Conservation (phyloP, 92 coral and sea anemone genomes). For the Heliopora coerulea region DNA sequence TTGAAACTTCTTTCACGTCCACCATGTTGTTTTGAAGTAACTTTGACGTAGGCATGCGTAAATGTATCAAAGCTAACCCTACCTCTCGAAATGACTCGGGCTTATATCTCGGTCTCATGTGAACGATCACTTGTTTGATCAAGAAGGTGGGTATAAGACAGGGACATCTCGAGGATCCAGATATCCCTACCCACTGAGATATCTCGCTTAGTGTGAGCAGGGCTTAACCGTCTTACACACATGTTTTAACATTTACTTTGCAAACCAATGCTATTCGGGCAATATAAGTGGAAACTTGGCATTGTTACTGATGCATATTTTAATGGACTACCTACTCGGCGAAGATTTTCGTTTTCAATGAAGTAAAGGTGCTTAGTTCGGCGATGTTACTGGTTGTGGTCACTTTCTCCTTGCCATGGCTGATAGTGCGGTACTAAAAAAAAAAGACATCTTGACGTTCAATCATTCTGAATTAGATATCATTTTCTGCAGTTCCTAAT, state of each 20-base stretch:
- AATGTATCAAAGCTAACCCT: too few relatives aligned
- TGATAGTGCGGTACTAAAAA: neutral
- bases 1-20: too few relatives aligned
- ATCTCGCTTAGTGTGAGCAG: too few relatives aligned
- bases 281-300: constrained; percentile 14
- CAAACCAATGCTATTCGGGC: neutral
- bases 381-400: neutral
- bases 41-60: too few relatives aligned
- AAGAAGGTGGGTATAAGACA: too few relatives aligned
- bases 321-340: neutral
- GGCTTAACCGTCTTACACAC: too few relatives aligned
- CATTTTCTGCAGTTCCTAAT: neutral
- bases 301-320: neutral
- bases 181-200: too few relatives aligned
- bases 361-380: neutral
- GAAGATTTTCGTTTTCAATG: neutral
- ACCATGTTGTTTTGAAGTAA: too few relatives aligned
- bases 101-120: too few relatives aligned
- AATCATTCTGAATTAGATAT: constrained; percentile 13
- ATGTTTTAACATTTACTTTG: neutral
- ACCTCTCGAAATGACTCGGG: too few relatives aligned
- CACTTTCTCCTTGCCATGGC: neutral
- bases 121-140: too few relatives aligned
- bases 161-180: too few relatives aligned
- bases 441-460: neutral